These are phyloP conservation scores for Cephus spinipes DNA, from an alignment of 2,888 invertebrate species.

Conservation along the genomic window DNA sequence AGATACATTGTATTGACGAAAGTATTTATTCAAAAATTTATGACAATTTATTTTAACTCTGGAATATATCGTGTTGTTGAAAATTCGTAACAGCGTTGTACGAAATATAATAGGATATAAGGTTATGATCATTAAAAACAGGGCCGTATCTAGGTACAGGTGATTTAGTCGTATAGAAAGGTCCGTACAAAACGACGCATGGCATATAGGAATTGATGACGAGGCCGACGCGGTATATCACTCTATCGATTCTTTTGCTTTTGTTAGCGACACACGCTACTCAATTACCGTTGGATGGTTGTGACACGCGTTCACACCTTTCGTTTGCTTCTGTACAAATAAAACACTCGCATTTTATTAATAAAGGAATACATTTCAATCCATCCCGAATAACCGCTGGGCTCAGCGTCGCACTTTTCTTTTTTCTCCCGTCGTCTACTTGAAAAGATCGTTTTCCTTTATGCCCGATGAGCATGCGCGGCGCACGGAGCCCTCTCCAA, in stretches of 20 bases:
- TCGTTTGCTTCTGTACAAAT: no score
- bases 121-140: neutral
- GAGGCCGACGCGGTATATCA: neutral
- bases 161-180: neutral
- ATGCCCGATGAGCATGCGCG: no score
- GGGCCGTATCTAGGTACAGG: neutral
- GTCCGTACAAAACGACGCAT: neutral
- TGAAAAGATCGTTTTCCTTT: no score
- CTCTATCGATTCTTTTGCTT: neutral
- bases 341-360: no score
- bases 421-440: no score
- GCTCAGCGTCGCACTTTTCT: no score
- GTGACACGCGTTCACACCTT: no score
- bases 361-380: no score
- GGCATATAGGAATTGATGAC: neutral
- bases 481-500: no score
- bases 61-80: conserved; percentile 2
- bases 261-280: no score
- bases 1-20: neutral
- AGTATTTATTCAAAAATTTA: neutral
- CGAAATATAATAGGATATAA: neutral
- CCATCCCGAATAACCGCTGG: no score
- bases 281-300: no score
- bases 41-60: neutral
- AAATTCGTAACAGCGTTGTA: neutral